Base-by-base conservation (phyloP, 2,888 invertebrate species). In the Serripes groenlandicus region DNA sequence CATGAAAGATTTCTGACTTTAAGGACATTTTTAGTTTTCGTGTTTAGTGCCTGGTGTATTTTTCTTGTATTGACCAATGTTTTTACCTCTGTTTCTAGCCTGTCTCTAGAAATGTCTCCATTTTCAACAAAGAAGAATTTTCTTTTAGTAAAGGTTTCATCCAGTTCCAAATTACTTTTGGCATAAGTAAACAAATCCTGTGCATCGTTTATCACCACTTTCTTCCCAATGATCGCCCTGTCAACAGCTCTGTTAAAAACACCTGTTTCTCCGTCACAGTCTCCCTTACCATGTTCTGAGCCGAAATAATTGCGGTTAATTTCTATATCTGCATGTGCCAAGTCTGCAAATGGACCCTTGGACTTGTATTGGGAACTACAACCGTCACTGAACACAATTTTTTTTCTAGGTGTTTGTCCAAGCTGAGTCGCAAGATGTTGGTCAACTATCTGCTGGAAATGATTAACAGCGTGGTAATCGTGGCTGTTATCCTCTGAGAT, bases 391-490 rank as follows among this genome's bases (percentile, higher is more conserved):
- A 75, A 79, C n/a, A 79, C n/a, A n/a, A 75, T 26, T 18, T 32
- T n/a, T 23, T 52, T 68, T 21, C 26, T 18, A 18, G 66, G 58
- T 32, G 26, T 5, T 11, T 35, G 1, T 18, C 26, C 15, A n/a
- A 18, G 11, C 21, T 28, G 9, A 30, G 49, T 34, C 3, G n/a
- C 30, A 15, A 69, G 9, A 18, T 68, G 52, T 32, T 54, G 21
- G 23, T 66, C 28, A 18, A 58, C 78, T 34, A 60, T 34, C 2
- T 62, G 3, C 37, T 64, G 32, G 34, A 26, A 86, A 32, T 73
- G 76, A 3, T 84, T 26, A 3, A 81, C 86, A 32, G 76, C 78
- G 58, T 81, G 81, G 52, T 66, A 78, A 54, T 84, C 84, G 74
- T 84, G 83, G 1, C 30, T 49, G 34, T 35, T 56, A 52, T 86